Base-by-base conservation (phyloP, 2,797 vertebrate species). In the Sebastes elongatus region DNA sequence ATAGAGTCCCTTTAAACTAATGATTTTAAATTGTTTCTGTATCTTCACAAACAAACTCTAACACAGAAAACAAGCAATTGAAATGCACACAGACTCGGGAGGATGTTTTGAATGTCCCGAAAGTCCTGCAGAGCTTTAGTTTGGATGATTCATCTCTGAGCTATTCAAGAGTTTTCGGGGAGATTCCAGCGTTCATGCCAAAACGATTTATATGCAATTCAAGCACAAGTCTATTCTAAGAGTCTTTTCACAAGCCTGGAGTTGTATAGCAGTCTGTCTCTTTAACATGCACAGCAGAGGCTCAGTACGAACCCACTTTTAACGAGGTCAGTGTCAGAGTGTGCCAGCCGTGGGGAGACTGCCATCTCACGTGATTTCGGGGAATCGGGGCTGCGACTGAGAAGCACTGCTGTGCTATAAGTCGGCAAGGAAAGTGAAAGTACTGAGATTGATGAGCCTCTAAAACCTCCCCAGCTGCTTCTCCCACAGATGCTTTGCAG, bases 361-460 rank as follows among this genome's bases (percentile, higher is more conserved):
- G 1, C 3, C 0, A 0, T 0, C 4, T 11, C 90, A 89, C 9
- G 66, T 90, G 91, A 56, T 74, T 92, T 91, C 65, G 0, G 25
- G 23, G 86, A 93, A 93, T n/a, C 11, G 0, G 23, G 10, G 56
- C 71, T 33, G 49, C 0, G 13, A 55, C 5, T 1, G 63, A 49
- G 84, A 89, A 88, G 27, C 0, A 0, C 74, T 55, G 27, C 11
- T 8, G 30, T 0, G 7, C 8, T 5, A 0, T 14, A 0, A 2
- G 38, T 6, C 13, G 0, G 9, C 1, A 4, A 13, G 7, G 3
- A 55, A n/a, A 35, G 55, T 7, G 56, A 59, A 30, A 32, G 53
- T 6, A 65, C 5, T 30, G 27, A 11, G 18, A 1, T 23, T 3
- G 20, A 1, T 7, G 10, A 49, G 23, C 7, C 14, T 9, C 33